Evolutionary conservation across 2,113 vertebrate genomes (phyloP).

Genomic region (Sialia sialis): DNA sequence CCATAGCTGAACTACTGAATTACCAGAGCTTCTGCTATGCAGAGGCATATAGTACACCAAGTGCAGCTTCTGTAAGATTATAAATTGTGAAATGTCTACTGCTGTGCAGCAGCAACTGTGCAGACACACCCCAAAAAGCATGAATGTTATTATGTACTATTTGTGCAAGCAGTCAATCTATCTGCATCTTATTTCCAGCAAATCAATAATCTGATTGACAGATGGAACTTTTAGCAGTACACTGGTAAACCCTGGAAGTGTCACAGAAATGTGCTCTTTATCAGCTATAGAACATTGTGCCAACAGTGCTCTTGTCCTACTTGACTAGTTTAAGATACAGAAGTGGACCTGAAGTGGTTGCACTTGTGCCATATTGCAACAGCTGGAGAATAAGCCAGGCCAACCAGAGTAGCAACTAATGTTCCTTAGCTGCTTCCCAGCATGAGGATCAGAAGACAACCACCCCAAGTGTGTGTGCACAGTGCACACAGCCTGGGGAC

Average conservation of each 20-base stretch:
- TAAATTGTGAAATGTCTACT: not conserved
- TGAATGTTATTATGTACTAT: rapidly evolving
- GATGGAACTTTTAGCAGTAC: not conserved
- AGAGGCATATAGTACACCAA: not conserved
- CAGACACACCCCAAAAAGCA: not conserved
- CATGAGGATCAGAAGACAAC: not conserved
- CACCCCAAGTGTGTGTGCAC: not conserved
- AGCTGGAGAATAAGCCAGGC: not conserved
- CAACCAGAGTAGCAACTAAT: not conserved
- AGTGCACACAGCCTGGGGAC: not conserved
- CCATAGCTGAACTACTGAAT: not conserved
- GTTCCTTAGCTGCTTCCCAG: not conserved
- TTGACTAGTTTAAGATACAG: not conserved
- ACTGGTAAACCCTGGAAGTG: not conserved
- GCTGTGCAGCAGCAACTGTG: not conserved
- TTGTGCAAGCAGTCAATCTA: not conserved
- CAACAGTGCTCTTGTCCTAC: not conserved
- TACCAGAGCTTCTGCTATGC: not conserved
- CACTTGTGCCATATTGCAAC: not conserved
- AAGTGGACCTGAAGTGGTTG: not conserved
- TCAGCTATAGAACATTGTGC: not conserved
- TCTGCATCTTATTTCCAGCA: not conserved
- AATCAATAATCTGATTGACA: not conserved
- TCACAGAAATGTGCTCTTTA: not conserved
- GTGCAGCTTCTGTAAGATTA: not conserved